phyloP scores from a whole-genome alignment of 2,797 vertebrate genomes.

The Euphonia xanthogaster region DNA sequence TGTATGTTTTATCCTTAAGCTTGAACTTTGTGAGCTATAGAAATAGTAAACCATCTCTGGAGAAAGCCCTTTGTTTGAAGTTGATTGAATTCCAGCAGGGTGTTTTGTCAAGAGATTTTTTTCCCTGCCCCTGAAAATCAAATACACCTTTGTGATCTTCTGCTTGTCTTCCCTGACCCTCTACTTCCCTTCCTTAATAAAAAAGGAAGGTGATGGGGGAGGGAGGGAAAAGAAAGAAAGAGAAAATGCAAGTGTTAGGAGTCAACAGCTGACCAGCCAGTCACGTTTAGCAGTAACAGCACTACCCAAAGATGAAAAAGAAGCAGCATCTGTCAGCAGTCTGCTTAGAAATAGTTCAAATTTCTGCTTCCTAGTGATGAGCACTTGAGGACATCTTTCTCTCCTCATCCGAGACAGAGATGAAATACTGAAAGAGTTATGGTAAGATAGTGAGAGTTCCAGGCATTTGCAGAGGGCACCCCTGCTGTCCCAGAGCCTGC shows the following conservation, averaged over 20 bases:
- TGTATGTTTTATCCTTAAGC: neutral
- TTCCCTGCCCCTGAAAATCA: neutral
- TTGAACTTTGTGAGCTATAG: neutral
- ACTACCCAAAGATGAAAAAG: neutral
- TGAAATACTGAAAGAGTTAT: neutral
- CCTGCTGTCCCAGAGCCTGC: neutral
- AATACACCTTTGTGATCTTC: neutral
- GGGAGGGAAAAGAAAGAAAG: neutral
- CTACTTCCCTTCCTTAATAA: neutral
- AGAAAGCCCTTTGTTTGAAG: neutral
- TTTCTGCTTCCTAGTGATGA: neutral
- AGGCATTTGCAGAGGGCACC: neutral
- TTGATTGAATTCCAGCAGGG: neutral
- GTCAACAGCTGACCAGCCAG: neutral
- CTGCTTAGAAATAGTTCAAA: neutral
- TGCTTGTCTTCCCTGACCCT: neutral
- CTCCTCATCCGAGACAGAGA: fast-evolving
- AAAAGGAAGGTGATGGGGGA: too few relatives aligned
- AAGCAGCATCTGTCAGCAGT: neutral
- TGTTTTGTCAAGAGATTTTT: neutral
- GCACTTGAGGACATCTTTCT: neutral
- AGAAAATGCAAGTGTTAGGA: neutral
- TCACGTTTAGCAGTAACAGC: neutral
- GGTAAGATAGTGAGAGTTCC: neutral
- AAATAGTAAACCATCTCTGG: neutral